Evolutionary conservation across 1,140 invertebrate species (phyloP), one percentile per base, ranked within the genome.

Genomic region (Leptopilina clavipes): DNA sequence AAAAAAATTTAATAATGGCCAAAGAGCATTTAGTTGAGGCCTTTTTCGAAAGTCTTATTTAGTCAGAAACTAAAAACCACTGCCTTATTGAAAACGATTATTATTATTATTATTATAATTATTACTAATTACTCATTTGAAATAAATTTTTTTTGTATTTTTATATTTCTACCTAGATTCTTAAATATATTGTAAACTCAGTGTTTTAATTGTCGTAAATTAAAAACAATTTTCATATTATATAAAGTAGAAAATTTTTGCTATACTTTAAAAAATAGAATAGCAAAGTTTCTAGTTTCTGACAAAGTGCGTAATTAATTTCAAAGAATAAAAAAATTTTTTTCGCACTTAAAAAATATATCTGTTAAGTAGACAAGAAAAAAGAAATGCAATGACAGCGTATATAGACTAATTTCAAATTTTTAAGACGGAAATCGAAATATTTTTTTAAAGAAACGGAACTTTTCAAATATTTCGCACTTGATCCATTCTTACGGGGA

Each of bases 11-110:
- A 65, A 65, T 11, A 65, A 65, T 65, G 59, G 25, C 59, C 59
- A 65, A 19, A 25, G 22, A 65, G 19, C 14, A 65, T 25, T 56
- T 56, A 56, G 19, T 56, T 65, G 56, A 37, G 59, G 22, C 59
- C 48, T 52, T 52, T 65, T 65, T 31, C 37, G 25, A 65, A n/a
- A 65, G 59, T 31, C 59, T 65, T 25, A 8, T 65, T 65, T 65
- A 65, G 12, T 65, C 59, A n/a, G 59, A 65, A 65, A 65, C 59
- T 65, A 31, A 31, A 65, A 65, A 65, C 19, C 25, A n/a, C 25
- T 65, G 2, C 11, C 14, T 31, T n/a, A 25, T 17, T 65, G 0
- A 1, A 37, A n/a, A 31, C 14, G 0, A 11, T 19, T 22, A 11
- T 5, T 7, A 31, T 31, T 31, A 3, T n/a, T 19, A 2, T 65